Evolutionary conservation across 2,888 invertebrate species (phyloP).

Genomic region (Dasysyrphus tricinctus): DNA sequence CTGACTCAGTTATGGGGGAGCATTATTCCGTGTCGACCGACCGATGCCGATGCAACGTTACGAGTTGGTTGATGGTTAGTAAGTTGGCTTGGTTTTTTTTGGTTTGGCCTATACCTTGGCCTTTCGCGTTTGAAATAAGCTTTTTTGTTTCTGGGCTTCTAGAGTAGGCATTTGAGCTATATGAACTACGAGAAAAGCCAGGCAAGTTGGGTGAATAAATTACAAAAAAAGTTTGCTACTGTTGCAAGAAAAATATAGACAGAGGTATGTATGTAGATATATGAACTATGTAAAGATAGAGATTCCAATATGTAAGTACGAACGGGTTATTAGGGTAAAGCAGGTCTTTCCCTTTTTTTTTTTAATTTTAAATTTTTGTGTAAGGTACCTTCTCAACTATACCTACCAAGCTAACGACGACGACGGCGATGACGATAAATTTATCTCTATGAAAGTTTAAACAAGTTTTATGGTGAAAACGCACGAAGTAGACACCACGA

Average conservation of each 20-base stretch:
- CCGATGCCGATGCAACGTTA: constrained; percentile 1
- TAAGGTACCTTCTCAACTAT: constrained; percentile 12
- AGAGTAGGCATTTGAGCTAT: not conserved
- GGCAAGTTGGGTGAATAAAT: constrained; percentile 67
- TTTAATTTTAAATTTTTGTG: constrained; percentile 19
- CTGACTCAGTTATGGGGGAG: constrained; percentile 33
- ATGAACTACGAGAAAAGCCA: constrained; percentile 26
- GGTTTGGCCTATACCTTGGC: constrained; percentile 74
- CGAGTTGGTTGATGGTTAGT: constrained; percentile 25
- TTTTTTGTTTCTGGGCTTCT: constrained; percentile 37
- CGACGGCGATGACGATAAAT: constrained; percentile 13
- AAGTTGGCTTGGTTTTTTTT: constrained; percentile 21
- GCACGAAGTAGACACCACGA: constrained; percentile 17
- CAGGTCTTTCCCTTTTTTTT: constrained; percentile 57
- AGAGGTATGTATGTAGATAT: not conserved
- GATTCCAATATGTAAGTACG: constrained; percentile 18
- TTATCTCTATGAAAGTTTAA: constrained; percentile 66
- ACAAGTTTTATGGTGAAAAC: constrained; percentile 56
- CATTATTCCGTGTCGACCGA: constrained; percentile 46
- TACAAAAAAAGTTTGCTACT: constrained; percentile 50
- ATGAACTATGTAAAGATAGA: constrained; percentile 2
- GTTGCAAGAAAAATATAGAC: constrained; percentile 42
- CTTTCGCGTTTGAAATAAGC: constrained; percentile 64
- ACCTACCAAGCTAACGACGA: not conserved
- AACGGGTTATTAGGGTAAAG: constrained; percentile 73